Evolutionary conservation across 2,113 vertebrate genomes (phyloP).

Genomic region (Prolemur simus): DNA sequence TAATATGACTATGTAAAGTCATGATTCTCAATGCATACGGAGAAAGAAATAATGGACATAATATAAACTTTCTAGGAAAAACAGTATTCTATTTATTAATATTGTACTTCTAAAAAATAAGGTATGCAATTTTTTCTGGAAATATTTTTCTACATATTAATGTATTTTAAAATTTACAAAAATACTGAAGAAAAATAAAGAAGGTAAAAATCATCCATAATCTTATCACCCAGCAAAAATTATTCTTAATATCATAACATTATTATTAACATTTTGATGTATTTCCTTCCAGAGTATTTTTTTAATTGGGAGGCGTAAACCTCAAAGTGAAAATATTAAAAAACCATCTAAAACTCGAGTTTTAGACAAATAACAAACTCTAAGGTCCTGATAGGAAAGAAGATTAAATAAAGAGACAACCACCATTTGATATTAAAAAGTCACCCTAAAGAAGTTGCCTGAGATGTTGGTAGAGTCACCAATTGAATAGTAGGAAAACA

Average conservation of each 20-base stretch:
- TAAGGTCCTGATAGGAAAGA: not conserved
- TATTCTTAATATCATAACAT: not conserved
- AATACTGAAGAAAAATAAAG: not conserved
- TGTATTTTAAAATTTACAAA: not conserved
- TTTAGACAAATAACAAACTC: not conserved
- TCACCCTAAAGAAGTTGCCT: not conserved
- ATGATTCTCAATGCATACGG: not conserved
- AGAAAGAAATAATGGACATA: constrained; percentile 1
- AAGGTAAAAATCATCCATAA: not conserved
- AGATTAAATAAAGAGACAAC: not conserved
- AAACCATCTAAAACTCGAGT: not conserved
- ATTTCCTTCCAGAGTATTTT: not conserved
- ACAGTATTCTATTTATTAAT: not conserved
- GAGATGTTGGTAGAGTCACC: not conserved
- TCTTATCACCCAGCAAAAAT: not conserved
- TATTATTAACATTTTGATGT: not conserved
- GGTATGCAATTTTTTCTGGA: not conserved
- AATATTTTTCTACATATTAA: constrained; percentile 26
- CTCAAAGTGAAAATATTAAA: not conserved
- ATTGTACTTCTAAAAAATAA: not conserved
- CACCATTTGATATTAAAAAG: not conserved
- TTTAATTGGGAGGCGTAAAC: not conserved
- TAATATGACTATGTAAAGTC: not conserved
- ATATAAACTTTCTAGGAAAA: not conserved
- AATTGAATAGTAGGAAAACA: not conserved